Base-by-base conservation (phyloP, 35 echinoderm and acorn worm species). In the Amphiura filiformis region DNA sequence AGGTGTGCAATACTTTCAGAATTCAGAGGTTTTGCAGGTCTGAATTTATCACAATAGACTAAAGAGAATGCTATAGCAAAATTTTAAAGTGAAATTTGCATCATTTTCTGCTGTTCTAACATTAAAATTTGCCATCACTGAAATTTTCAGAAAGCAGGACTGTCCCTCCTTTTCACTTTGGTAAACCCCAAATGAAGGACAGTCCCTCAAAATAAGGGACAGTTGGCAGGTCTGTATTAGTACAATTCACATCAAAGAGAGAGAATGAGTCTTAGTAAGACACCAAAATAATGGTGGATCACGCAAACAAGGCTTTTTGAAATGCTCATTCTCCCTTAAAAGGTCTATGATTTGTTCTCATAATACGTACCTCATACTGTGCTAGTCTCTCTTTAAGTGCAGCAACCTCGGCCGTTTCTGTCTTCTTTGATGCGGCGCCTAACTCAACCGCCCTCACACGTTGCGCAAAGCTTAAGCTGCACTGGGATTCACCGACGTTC, bases 401-500 rank as follows among this genome's bases (percentile, higher is more conserved):
- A 83, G 96, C 90, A n/a, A 99, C 84, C 78, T 99, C 96, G 12
- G 96, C 89, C n/a, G 86, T 92, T 20, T 99, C 93, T n/a, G 87
- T 93, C 38, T 91, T 92, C 77, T 95, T 94, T 41, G 76, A 88
- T 0, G 96, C 93, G 11, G 90, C 85, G 7, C 96, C 96, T 18
- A 99, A 78, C 80, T 99, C 96, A 39, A 99, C 96, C 9, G 85
- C 84, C 14, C 96, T 81, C 0, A 99, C 96, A 23, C 96, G 75
- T 78, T 99, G 96, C 31, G 96, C 96, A 91, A 99, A 99, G 35
- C 87, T 92, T 1, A 99, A 90, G 35, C 93, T 95, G 52, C 92
- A 99, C 83, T 89, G 90, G 0, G 96, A 95, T 34, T 99, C 96
- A 2, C 87, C 84, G 13, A 84, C 31, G 57, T 99, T 99, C 90